phyloP scores from a whole-genome alignment of 37 sponge, comb jelly and placozoan genomes.

The Cliona cf. orientalis region DNA sequence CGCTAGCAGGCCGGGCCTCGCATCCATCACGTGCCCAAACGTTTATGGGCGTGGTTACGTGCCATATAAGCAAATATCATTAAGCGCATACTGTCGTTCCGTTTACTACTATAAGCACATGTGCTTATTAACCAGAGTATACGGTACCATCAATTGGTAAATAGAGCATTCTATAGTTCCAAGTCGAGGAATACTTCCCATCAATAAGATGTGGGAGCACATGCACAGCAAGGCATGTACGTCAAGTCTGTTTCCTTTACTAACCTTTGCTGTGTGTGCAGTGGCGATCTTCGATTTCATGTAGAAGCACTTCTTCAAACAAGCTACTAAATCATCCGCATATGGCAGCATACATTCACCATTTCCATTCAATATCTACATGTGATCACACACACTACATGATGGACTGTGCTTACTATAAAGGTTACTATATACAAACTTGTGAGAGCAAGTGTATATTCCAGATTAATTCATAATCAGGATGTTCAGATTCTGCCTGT shows the following conservation, averaged over 20 bases:
- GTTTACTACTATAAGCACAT: too few species aligned
- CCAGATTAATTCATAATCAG: constrained; percentile 80
- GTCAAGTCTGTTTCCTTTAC: not conserved
- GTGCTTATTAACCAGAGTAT: too few species aligned
- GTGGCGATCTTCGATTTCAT: constrained; percentile 56
- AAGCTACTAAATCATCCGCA: constrained; percentile 38
- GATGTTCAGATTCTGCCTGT: constrained; percentile 68
- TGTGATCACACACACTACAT: not conserved
- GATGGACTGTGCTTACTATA: not conserved
- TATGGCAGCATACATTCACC: constrained; percentile 45
- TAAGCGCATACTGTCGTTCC: too few species aligned
- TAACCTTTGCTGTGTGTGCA: constrained; percentile 42
- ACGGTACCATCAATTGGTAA: too few species aligned
- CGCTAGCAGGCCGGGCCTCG: too few species aligned
- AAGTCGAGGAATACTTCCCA: not conserved
- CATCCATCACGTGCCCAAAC: too few species aligned
- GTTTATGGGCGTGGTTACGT: too few species aligned
- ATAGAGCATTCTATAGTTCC: too few species aligned
- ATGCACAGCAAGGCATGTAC: not conserved
- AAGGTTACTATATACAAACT: constrained; percentile 4
- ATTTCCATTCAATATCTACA: constrained; percentile 26
- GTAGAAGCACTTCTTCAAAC: constrained; percentile 58
- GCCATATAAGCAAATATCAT: too few species aligned
- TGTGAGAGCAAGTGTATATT: constrained; percentile 71
- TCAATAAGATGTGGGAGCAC: not conserved